Evolutionary conservation across 92 coral and sea anemone genomes (phyloP), one percentile per base, ranked within the genome.

Genomic region (Actinostola sp.): DNA sequence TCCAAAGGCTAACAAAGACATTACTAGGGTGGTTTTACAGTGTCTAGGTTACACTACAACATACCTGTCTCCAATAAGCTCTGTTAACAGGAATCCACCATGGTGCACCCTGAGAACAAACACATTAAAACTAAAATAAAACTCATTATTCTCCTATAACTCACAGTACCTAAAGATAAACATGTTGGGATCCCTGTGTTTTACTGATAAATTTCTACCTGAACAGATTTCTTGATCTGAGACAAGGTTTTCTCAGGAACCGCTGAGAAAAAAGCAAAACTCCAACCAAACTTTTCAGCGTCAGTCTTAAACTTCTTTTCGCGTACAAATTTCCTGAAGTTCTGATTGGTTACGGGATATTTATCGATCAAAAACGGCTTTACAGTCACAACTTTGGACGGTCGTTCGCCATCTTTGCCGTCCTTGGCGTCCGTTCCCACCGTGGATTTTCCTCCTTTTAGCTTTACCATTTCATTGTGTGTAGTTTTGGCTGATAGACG

Each of bases 1-100:
- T 4, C 6, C 4, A 36, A 36, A 4, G 42, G 4, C 6, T 11
- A 36, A 36, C 42, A 36, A 36, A 36, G 42, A 36, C 42, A 36
- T 36, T 36, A n/a, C 42, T 36, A 36, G 4, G 11, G 42, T 36
- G 4, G 42, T 11, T 11, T 36, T 17, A 5, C 3, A 16, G 21
- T 24, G 43, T 12, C 15, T 15, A 60, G 26, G 26, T 17, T 23
- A 36, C 30, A 20, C 3, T 24, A 2, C 59, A 35, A 17, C 19
- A 25, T 72, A 90, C 96, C 92, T 90, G 89, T 74, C 96, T 91
- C 98, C 98, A 94, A 76, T 79, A 88, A 26, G 98, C 97, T 76
- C 91, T 89, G 45, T 88, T 75, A 5, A 94, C 91, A 39, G 98
- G 95, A 42, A 94, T 56, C 98, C 97, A 93, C 98, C 97, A 91